These are phyloP conservation scores for Stegodyphus dumicola DNA, from an alignment of 1,140 invertebrate species.

Conservation along the genomic window DNA sequence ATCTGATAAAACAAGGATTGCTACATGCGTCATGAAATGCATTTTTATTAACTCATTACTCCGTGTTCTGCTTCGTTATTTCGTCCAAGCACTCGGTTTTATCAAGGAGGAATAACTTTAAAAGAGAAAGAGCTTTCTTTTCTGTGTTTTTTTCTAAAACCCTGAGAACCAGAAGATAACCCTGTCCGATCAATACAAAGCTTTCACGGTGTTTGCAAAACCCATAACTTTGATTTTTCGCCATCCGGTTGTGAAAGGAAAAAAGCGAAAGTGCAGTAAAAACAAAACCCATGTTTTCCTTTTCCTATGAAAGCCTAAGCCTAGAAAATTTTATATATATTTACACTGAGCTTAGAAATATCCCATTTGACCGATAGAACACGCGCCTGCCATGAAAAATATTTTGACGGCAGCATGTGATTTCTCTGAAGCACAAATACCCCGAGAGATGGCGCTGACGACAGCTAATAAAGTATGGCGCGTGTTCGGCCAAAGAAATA, in stretches of 20 bases:
- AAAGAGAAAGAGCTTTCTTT: too few species aligned
- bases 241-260: constrained; percentile 17
- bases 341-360: constrained; percentile 18
- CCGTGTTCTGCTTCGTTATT: background rate
- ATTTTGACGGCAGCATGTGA: background rate
- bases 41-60: constrained; percentile 46
- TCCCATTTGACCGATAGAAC: constrained; percentile 22
- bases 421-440: too few species aligned
- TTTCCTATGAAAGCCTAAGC: background rate
- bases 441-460: too few species aligned
- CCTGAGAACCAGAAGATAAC: constrained; percentile 45
- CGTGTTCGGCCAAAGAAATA: too few species aligned
- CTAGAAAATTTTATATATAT: constrained; percentile 43
- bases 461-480: too few species aligned
- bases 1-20: too few species aligned
- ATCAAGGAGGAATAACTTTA: too few species aligned
- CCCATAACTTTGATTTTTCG: constrained; percentile 47
- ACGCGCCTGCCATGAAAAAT: constrained; percentile 30
- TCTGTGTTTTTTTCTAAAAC: constrained; percentile 4
- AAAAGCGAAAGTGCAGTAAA: constrained; percentile 22
- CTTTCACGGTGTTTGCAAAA: constrained; percentile 39
- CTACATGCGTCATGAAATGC: background rate
- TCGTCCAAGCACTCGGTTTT: background rate
- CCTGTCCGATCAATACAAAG: constrained; percentile 44
- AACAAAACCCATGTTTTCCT: constrained; percentile 31